Base-by-base conservation (phyloP, 1,140 invertebrate species). In the Gryllus bimaculatus region DNA sequence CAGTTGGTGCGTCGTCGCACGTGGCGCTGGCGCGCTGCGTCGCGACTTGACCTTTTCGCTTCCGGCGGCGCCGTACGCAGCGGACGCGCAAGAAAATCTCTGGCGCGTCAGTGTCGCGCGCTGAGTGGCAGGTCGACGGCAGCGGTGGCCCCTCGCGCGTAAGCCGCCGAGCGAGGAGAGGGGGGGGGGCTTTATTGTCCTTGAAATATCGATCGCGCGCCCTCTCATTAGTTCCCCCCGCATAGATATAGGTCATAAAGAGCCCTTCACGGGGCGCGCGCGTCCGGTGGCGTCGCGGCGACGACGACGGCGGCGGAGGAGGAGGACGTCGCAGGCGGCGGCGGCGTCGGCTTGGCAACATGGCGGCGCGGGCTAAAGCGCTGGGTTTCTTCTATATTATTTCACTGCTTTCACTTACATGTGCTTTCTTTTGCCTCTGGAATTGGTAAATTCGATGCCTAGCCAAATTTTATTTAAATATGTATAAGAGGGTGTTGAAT, bases 181-280 rank as follows among this genome's bases (percentile, higher is more conserved):
- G 54, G 10, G 10, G 2, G 10, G 54, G 10, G 54, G 10, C 2
- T 66, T 10, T 18, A 66, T 66, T 66, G 54, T 66, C 54, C 54
- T 66, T 66, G 10, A 66, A 66, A 66, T 66, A 66, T 66, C 18
- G 54, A 66, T 66, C 54, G 54, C 54, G 54, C 54, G 54, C 54
- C 54, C 54, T 18, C 54, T 66, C 54, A 66, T 66, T 66, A 66
- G 54, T 66, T 66, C 54, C 10, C 54, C 26, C 10, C 54, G 18
- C 54, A 66, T 66, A 66, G 54, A 66, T 66, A 66, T 66, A 66
- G 54, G 54, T 66, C 54, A 66, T 66, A 66, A 66, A 66, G 54
- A 66, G 54, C 54, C 54, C 54, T 66, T 66, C 54, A 66, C 10
- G 54, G 54, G 54, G 18, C 10, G 10, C 54, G 54, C 18, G 26